Base-by-base conservation (phyloP, 1,140 invertebrate genomes). In the Pogonomyrmex californicus region DNA sequence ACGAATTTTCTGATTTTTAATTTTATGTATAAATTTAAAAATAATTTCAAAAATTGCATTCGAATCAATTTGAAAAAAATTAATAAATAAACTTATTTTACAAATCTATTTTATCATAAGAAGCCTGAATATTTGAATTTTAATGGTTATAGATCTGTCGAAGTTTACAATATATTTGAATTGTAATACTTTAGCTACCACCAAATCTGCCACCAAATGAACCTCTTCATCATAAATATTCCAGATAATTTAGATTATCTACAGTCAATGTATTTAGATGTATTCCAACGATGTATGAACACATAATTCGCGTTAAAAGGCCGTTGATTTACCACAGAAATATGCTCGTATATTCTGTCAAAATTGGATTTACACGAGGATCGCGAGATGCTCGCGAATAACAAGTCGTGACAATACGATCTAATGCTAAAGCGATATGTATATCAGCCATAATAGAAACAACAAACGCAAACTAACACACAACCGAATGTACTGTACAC, bases 321-420 rank as follows among this genome's bases (percentile, higher is more conserved):
- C 79, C 68, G 33, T 83, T 83, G 68, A 83, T 83, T 83, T 47
- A 49, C 41, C 79, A 30, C 56, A 51, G n/a, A 30, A 83, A 83
- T 83, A 73, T 62, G 23, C 44, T 23, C 47, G 30, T 44, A 49
- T 47, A 33, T 38, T 56, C 68, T 23, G n/a, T 36, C 41, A 12
- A 83, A 83, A 83, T 83, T 83, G 68, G 54, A 83, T 75, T 75
- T 47, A 33, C 51, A 73, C 41, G 41, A 60, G 54, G 30, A 23
- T 58, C 30, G 41, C 30, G 54, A 38, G 17, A 36, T 12, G n/a
- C 68, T 23, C n/a, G 30, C 54, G 44, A 71, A 75, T 83, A 82
- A 82, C 41, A 41, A 75, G n/a, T 75, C 54, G n/a, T 71, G 44
- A 75, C 68, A 83, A 73, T 83, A 60, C 47, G 44, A 49, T 62